These are phyloP conservation scores for Epinephelus lanceolatus DNA, from an alignment of 2,113 vertebrate species.

Conservation along the genomic window DNA sequence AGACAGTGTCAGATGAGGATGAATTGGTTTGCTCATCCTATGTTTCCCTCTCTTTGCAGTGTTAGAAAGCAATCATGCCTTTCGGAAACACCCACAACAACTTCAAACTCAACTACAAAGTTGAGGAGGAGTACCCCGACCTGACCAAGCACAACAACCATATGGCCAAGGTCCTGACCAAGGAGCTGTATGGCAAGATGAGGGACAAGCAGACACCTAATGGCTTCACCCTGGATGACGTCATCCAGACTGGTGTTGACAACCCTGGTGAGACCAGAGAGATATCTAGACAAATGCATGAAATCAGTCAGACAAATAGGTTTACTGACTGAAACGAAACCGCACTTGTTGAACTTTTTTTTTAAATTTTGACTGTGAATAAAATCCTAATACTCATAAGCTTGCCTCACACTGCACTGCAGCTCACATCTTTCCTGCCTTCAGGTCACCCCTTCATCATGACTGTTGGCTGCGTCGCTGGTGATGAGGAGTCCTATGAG, in stretches of 20 bases:
- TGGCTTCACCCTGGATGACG: conserved; percentile 92
- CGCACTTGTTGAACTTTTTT: background rate
- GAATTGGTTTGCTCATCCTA: background rate
- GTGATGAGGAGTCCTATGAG: conserved; percentile 92
- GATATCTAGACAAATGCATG: background rate
- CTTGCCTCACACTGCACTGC: background rate
- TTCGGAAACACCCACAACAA: conserved; percentile 95
- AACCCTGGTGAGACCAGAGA: conserved; percentile 88
- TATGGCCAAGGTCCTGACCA: conserved; percentile 92
- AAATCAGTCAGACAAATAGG: background rate
- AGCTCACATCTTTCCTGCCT: background rate
- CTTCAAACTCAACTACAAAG: conserved; percentile 90
- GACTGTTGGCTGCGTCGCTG: conserved; percentile 95
- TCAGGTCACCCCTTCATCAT: conserved; percentile 97
- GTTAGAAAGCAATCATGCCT: conserved; percentile 89
- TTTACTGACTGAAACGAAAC: background rate
- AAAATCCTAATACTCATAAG: too few species aligned
- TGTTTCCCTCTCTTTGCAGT: conserved; percentile 57
- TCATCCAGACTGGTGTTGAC: conserved; percentile 95
- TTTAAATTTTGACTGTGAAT: too few species aligned
- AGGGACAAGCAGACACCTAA: conserved; percentile 93
- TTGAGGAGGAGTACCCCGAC: conserved; percentile 91
- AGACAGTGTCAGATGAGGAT: background rate
- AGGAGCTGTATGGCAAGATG: conserved; percentile 88
- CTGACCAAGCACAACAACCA: conserved; percentile 94